A percentile compares a stretch with the other conserved stretches of the same genome.
phyloP scores from a whole-genome alignment of 1,140 invertebrate species.

The Cecropterus lyciades region DNA sequence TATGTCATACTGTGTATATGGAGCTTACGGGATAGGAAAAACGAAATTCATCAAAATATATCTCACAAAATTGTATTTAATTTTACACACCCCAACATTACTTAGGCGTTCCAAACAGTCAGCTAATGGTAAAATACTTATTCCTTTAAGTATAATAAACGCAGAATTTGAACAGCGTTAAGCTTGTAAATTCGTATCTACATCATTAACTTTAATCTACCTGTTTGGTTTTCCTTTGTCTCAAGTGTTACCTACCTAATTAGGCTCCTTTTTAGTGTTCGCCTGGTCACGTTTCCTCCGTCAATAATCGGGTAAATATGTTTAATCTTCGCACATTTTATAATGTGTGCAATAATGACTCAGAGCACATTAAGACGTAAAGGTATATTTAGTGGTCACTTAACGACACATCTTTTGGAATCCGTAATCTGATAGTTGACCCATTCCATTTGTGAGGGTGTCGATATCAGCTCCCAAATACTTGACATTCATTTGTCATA shows the following conservation, averaged over 20 bases:
- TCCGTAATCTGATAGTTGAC: slow-evolving; percentile 36
- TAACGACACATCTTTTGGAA: slow-evolving; percentile 33
- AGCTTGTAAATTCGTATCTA: slow-evolving; percentile 20
- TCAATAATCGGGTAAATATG: slow-evolving; percentile 35
- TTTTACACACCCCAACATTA: too few relatives aligned
- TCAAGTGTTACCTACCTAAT: slow-evolving; percentile 29
- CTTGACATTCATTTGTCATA: slow-evolving; percentile 46
- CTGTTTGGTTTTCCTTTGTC: slow-evolving; percentile 35
- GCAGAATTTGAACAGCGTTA: neutral
- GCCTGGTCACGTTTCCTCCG: slow-evolving; percentile 29
- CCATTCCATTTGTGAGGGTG: slow-evolving; percentile 19
- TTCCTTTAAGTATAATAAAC: too few relatives aligned
- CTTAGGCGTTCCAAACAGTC: too few relatives aligned
- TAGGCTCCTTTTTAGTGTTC: slow-evolving; percentile 34
- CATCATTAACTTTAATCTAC: slow-evolving; percentile 26
- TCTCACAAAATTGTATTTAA: too few relatives aligned
- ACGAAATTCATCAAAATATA: too few relatives aligned
- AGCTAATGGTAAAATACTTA: too few relatives aligned
- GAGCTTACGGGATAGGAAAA: too few relatives aligned
- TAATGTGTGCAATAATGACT: slow-evolving; percentile 24
- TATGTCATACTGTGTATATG: too few relatives aligned
- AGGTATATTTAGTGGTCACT: slow-evolving; percentile 33
- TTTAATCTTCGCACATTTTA: slow-evolving; percentile 36
- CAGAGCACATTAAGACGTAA: slow-evolving; percentile 38
- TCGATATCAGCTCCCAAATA: slow-evolving; percentile 41